phyloP scores from a whole-genome alignment of 1,140 invertebrate genomes.

The Lethrus apterus region DNA sequence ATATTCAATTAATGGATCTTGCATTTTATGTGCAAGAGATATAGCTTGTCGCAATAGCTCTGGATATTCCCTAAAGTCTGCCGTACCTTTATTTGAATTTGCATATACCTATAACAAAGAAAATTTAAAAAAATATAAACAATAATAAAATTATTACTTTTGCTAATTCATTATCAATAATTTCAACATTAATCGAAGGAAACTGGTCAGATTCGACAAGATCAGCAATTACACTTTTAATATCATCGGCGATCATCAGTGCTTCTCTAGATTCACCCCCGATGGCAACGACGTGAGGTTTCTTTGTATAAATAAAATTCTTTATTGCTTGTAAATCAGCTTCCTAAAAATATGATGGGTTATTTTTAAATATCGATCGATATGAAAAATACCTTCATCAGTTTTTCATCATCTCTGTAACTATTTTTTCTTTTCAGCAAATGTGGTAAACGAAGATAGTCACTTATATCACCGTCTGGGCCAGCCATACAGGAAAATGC shows the following conservation, averaged over 20 bases:
- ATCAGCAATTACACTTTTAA: constrained; percentile 67
- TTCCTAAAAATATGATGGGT: constrained; percentile 46
- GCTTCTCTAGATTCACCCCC: constrained; percentile 87
- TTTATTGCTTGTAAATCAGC: constrained; percentile 73
- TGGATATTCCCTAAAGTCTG: constrained; percentile 89
- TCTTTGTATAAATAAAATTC: constrained; percentile 82
- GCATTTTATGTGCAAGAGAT: constrained; percentile 82
- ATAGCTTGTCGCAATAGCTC: constrained; percentile 81
- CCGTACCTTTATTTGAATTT: constrained; percentile 79
- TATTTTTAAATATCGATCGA: neutral
- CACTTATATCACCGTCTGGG: constrained; percentile 84
- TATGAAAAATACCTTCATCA: constrained; percentile 50
- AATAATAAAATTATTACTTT: constrained; percentile 42
- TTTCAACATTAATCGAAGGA: constrained; percentile 80
- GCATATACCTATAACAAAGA: constrained; percentile 58
- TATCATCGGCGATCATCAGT: constrained; percentile 75
- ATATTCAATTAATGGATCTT: constrained; percentile 95
- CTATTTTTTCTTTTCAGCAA: constrained; percentile 76
- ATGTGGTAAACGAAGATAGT: constrained; percentile 81
- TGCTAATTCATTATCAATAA: constrained; percentile 87
- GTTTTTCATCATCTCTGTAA: constrained; percentile 62
- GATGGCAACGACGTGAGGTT: constrained; percentile 89
- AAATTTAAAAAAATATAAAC: neutral
- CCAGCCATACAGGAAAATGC: constrained; percentile 84
- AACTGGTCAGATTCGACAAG: constrained; percentile 82